phyloP scores from a whole-genome alignment of 2,888 invertebrate species.

The Drosophila macrospina region DNA sequence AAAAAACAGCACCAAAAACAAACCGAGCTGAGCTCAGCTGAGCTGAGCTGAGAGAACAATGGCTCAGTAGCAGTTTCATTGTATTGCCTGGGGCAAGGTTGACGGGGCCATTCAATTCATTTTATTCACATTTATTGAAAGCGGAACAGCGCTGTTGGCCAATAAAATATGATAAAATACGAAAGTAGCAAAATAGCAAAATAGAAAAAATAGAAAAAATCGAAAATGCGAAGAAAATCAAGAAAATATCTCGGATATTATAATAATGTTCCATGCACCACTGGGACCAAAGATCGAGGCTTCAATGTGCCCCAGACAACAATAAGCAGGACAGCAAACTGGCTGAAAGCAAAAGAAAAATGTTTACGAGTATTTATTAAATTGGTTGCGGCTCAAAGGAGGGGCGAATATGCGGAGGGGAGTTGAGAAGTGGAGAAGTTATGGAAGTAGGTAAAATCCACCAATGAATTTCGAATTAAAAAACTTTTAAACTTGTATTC shows the following conservation, averaged over 20 bases:
- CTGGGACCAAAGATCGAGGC: slow-evolving; percentile 29
- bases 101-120: slow-evolving; percentile 57
- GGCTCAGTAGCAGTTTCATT: slow-evolving; percentile 28
- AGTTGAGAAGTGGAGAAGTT: not conserved
- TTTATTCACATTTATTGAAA: slow-evolving; percentile 75
- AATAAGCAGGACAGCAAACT: slow-evolving; percentile 1
- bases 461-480: not conserved
- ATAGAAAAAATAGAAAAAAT: not conserved
- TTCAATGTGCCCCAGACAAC: slow-evolving; percentile 11
- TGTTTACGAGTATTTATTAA: slow-evolving; percentile 17
- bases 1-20: not conserved
- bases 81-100: slow-evolving; percentile 59
- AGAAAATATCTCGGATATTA: slow-evolving; percentile 19
- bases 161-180: slow-evolving; percentile 65
- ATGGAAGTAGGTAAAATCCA: not conserved
- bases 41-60: slow-evolving; percentile 36
- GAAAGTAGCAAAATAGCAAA: slow-evolving; percentile 34
- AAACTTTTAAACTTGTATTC: not conserved
- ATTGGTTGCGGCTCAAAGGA: too few species aligned
- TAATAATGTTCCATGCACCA: slow-evolving; percentile 31
- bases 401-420: not conserved
- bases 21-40: not conserved
- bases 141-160: slow-evolving; percentile 58
- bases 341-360: slow-evolving; percentile 16
- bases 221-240: slow-evolving; percentile 1